Base-by-base conservation (phyloP, 2,113 vertebrate species). In the Hippocampus mohnikei region DNA sequence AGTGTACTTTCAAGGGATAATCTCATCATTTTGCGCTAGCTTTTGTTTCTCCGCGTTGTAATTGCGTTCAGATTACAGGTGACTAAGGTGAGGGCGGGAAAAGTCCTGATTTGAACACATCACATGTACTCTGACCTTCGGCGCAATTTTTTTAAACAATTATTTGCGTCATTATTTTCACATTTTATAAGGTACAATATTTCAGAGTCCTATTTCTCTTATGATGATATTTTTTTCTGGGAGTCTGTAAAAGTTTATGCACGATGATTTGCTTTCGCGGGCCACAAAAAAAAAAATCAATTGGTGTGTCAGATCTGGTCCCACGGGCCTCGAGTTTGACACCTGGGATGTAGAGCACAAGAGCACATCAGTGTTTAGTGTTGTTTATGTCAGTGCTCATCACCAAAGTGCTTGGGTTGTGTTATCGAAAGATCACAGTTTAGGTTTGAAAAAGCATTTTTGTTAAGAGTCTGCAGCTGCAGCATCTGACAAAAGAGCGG, bases 1-100 rank as follows among this genome's bases (percentile, higher is more conserved):
- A 78, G 63, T 65, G 63, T 48, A 65, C 63, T 65, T 65, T 65
- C 5, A 27, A 27, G 8, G 42, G 63, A 44, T 65, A 10, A 65
- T 64, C 40, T 42, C 3, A 25, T 44, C 5, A 42, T 64, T 41
- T 44, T 25, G 41, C 9, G 63, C 23, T 9, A 23, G 63, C 63
- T 65, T 62, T 55, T 65, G 23, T 46, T 46, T 16, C 27, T 10
- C 27, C 15, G 40, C 10, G 46, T 46, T 25, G 40, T 46, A 46
- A 46, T 65, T 65, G 18, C 15, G 5, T 48, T 65, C 11, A 48
- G n/a, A 42, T 65, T 46, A 27, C 41, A 65, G 63, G 63, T 65
- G 63, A 46, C 42, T 46, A 27, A 44, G 42, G n/a, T 44, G 42
- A 46, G 15, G 29, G 29, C 0, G 33, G 5, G 63, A 41, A 44